These are phyloP conservation scores for Danio albolineatus DNA, from an alignment of 2,797 vertebrate species.

Conservation along the genomic window DNA sequence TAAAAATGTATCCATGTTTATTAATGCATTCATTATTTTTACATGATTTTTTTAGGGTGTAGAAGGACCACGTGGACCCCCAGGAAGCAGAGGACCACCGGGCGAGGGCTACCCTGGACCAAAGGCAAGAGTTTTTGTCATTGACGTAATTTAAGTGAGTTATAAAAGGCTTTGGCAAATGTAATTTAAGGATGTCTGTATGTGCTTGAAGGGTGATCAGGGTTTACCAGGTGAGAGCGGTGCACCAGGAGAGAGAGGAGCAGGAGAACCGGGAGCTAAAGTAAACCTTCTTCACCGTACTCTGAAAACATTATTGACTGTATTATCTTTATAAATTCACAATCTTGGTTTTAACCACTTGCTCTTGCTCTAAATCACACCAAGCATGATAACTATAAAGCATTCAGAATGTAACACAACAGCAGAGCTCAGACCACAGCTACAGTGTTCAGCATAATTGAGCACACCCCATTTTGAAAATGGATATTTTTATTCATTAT, in stretches of 20 bases:
- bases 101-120: conserved; percentile 85
- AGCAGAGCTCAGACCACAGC: no score
- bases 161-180: no score
- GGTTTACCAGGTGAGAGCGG: conserved; percentile 85
- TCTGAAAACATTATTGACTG: background rate
- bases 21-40: background rate
- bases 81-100: conserved; percentile 79
- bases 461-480: no score
- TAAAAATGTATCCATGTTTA: background rate
- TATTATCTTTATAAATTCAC: background rate
- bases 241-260: conserved; percentile 82
- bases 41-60: conserved; percentile 79
- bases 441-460: no score
- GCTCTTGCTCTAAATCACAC: no score
- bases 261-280: conserved; percentile 84
- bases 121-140: conserved; percentile 76
- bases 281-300: conserved; percentile 66
- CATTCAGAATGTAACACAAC: no score
- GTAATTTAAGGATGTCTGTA: background rate
- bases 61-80: conserved; percentile 85
- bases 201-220: conserved; percentile 80
- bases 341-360: background rate
- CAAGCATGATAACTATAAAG: no score
- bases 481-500: no score
- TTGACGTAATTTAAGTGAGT: background rate